These are phyloP conservation scores for Seriola aureovittata DNA, from an alignment of 2,113 vertebrate genomes.

Conservation along the genomic window DNA sequence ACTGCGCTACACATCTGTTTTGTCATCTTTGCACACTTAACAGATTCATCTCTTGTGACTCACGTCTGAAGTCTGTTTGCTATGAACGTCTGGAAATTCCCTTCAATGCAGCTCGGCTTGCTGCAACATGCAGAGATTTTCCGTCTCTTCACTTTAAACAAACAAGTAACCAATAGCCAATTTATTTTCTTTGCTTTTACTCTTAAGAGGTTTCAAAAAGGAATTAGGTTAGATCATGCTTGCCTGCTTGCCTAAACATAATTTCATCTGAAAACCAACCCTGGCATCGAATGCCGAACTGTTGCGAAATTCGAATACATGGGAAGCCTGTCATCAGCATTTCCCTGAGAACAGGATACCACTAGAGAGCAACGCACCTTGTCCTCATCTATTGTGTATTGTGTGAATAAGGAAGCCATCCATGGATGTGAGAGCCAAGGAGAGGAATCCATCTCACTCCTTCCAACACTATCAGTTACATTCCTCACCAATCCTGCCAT, in stretches of 20 bases:
- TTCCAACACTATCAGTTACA: conserved; percentile 78
- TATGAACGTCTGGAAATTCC: conserved; percentile 75
- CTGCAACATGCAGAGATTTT: conserved; percentile 56
- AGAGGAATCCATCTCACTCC: conserved; percentile 69
- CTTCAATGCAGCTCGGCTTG: conserved; percentile 45
- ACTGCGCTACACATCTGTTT: conserved; percentile 55
- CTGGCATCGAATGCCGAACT: conserved; percentile 12
- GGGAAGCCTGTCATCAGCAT: conserved; percentile 63
- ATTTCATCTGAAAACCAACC: conserved; percentile 19
- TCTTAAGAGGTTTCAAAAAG: conserved; percentile 19
- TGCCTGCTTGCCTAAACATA: neutral
- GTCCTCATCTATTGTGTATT: conserved; percentile 74
- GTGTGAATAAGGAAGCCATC: conserved; percentile 73
- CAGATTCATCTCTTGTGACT: conserved; percentile 65
- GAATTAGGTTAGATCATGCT: conserved; percentile 7
- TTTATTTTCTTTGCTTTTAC: conserved; percentile 20
- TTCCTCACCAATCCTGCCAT: conserved; percentile 68
- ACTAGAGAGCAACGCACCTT: conserved; percentile 65
- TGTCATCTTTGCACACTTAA: conserved; percentile 37
- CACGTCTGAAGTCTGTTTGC: conserved; percentile 70
- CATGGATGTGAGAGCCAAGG: conserved; percentile 67
- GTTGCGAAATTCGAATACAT: conserved; percentile 65
- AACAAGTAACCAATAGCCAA: neutral
- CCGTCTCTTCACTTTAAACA: conserved; percentile 20
- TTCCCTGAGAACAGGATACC: conserved; percentile 76